phyloP scores from a whole-genome alignment of 2,888 invertebrate species.

The Nasonia oneida region DNA sequence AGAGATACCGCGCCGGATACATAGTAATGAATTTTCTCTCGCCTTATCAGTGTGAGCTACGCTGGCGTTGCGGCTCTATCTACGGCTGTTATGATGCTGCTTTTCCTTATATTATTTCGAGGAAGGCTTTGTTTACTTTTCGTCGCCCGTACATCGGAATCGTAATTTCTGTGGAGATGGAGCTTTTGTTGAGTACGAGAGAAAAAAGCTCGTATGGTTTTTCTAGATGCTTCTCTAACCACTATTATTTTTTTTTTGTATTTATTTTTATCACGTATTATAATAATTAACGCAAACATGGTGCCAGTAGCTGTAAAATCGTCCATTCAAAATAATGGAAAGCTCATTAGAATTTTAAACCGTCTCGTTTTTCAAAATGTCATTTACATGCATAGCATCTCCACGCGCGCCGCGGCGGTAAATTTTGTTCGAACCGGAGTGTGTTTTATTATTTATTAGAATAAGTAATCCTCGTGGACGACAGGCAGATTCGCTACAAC shows the following conservation, averaged over 20 bases:
- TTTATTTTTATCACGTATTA: not conserved
- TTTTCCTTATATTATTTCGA: not conserved
- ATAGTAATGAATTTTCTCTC: constrained; percentile 21
- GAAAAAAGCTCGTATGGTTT: not conserved
- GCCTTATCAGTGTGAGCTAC: not conserved
- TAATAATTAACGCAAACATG: not conserved
- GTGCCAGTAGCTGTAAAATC: not conserved
- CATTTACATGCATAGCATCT: not conserved
- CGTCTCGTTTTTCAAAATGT: constrained; percentile 4
- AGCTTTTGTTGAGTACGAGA: not conserved
- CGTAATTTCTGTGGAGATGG: not conserved
- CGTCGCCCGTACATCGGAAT: not conserved
- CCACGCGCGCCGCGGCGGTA: no score
- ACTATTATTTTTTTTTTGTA: not conserved
- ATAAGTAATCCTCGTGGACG: not conserved
- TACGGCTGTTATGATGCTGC: not conserved
- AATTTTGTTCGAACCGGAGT: not conserved
- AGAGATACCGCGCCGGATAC: not conserved
- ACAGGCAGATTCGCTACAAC: not conserved
- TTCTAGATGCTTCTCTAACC: not conserved
- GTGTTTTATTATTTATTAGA: constrained; percentile 11
- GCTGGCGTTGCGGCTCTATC: not conserved
- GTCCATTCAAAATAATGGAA: not conserved
- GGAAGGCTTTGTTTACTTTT: no score
- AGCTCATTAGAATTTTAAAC: constrained; percentile 3